Base-by-base conservation (phyloP, 2,797 vertebrate species). In the Enteromius treurensis region DNA sequence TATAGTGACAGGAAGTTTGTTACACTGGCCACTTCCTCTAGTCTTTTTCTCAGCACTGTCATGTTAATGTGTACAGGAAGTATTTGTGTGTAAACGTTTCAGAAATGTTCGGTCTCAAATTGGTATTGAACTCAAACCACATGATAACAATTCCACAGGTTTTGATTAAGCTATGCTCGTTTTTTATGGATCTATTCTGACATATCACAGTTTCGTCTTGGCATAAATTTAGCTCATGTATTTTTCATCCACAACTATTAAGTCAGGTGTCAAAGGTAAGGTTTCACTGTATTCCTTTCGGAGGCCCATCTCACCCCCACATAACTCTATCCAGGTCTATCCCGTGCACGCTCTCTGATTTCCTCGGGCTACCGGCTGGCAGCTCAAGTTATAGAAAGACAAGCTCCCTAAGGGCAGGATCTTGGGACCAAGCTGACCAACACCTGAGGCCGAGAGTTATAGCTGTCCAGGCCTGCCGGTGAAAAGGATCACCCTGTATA, bases 401-500 rank as follows among this genome's bases (percentile, higher is more conserved):
- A 79, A 88, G 82, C 83, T 75, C 71, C 32, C n/a, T 4, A 15
- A 13, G 84, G 84, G 69, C 83, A 81, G 55, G 13, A 77, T 84
- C 84, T 81, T 74, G 84, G 85, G 80, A 81, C 77, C 5, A 26
- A 67, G 79, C 77, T 89, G 85, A 89, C 84, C 85, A 83, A 71
- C 53, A 26, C 69, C 45, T 29, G 62, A 84, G 62, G 76, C 68
- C 62, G 76, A 79, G 69, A 84, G 60, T 81, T 80, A 83, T 55
- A 82, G 75, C 80, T 87, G 79, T 87, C 84, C 89, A 88, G 84
- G 82, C 74, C 68, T 81, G 81, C 87, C 83, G 68, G 80, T 90
- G 87, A 93, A 93, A 67, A 14, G 90, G 91, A 94, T 90, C 88
- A 77, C 81, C 78, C 42, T 79, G 86, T 87, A 86, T 93, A 87